These are phyloP conservation scores for Anser cygnoides DNA, from an alignment of 2,113 vertebrate genomes.

Conservation along the genomic window DNA sequence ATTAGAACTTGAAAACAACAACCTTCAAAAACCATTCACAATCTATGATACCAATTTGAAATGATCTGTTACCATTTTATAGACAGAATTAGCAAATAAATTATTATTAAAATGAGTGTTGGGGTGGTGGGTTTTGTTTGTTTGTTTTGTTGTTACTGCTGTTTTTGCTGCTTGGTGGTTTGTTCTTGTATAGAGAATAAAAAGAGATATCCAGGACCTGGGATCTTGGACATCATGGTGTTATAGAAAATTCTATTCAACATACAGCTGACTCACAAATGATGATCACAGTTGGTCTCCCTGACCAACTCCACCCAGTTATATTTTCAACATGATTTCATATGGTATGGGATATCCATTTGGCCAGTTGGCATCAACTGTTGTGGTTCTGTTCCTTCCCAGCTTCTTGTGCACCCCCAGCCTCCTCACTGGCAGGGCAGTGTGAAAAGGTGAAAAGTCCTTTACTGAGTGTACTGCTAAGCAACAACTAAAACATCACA, in stretches of 20 bases:
- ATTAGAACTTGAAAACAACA: background rate
- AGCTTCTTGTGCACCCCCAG: too few species aligned
- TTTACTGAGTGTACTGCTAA: too few species aligned
- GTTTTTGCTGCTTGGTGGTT: background rate
- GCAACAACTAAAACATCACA: too few species aligned
- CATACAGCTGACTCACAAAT: background rate
- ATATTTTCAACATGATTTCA: too few species aligned
- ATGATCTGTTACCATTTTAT: background rate
- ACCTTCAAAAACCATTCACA: background rate
- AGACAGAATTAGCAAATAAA: background rate
- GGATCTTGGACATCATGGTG: background rate
- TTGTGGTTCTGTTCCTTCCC: too few species aligned
- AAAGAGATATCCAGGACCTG: background rate
- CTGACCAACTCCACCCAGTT: too few species aligned
- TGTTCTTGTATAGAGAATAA: background rate
- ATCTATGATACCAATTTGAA: background rate
- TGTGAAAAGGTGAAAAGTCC: too few species aligned
- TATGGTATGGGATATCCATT: too few species aligned
- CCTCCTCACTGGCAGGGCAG: too few species aligned
- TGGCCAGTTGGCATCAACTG: too few species aligned
- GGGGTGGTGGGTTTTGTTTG: accelerated
- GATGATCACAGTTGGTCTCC: too few species aligned
- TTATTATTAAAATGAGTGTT: background rate
- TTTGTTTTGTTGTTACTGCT: background rate
- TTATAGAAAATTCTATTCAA: background rate